Base-by-base conservation (phyloP, 2,888 invertebrate species). In the Ecliptopera silaceata region DNA sequence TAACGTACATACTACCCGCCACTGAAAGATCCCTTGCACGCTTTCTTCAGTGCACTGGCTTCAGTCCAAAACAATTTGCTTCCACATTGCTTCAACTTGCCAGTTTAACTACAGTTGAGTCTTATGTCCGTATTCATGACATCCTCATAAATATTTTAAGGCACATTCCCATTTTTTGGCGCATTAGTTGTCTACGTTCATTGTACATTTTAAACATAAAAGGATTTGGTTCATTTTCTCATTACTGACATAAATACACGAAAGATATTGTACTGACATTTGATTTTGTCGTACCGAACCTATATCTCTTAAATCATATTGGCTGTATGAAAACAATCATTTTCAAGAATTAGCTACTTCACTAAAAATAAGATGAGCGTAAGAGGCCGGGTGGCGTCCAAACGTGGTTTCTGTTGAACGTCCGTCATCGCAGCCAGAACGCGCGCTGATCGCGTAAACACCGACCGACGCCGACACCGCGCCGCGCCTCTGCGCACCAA, bases 311-410 rank as follows among this genome's bases (percentile, higher is more conserved):
- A 17, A 13, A 13, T 32, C 4, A 41, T 29, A 17, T 15, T 15
- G 29, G 12, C 43, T 38, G 38, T 47, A 53, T 55, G 59, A 71
- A 72, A 78, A 68, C 20, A 57, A 65, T 57, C 71, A 64, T 62
- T 60, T 70, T 69, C 56, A 52, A 66, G 66, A 66, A 70, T 62
- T 59, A 64, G 45, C 44, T 55, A 29, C 45, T 45, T 38, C 8
- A 46, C 73, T 77, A 77, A 77, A 84, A 86, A 86, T 84, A 87
- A 74, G 76, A 69, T 61, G 67, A 69, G 76, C 70, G 68, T 70
- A 71, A 70, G 79, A 77, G 76, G 82, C 77, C 77, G 73, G 71
- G 72, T 70, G 80, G 86, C 88, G 88, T 88, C 87, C 87, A 86
- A 86, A 82, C 82, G 77, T 81, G 81, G 79, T 72, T 72, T 72